Percentiles rank a stretch among this genome's conserved stretches.
These are phyloP conservation scores for Microdon myrmicae DNA, from an alignment of 2,888 invertebrate species.

Conservation along the genomic window DNA sequence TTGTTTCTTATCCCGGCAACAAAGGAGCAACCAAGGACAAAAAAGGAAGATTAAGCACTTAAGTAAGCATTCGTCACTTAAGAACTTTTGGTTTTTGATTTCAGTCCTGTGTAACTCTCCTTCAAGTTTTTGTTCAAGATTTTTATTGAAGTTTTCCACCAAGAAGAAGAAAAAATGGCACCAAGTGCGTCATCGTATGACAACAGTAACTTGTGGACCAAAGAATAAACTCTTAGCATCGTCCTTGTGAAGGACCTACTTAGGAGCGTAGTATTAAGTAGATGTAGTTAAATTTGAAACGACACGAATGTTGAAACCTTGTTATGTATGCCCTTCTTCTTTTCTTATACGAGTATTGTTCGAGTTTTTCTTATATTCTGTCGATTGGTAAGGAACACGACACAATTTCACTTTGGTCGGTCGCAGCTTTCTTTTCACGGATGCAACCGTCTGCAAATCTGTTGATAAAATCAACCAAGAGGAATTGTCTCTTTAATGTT, in stretches of 20 bases:
- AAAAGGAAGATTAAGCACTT: slow-evolving; percentile 50
- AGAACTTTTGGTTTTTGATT: slow-evolving; percentile 40
- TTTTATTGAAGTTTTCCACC: slow-evolving; percentile 13
- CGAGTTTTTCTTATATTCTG: neutral
- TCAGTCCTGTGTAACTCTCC: slow-evolving; percentile 20
- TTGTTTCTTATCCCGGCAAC: slow-evolving; percentile 16
- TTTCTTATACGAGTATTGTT: too few relatives aligned
- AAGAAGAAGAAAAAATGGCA: slow-evolving; percentile 2
- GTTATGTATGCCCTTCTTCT: neutral
- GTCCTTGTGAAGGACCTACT: slow-evolving; percentile 22
- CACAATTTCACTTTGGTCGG: slow-evolving; percentile 20
- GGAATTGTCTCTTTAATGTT: slow-evolving; percentile 24
- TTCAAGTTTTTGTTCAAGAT: slow-evolving; percentile 17
- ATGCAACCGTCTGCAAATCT: slow-evolving; percentile 32
- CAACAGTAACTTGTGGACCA: slow-evolving; percentile 2
- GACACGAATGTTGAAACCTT: neutral
- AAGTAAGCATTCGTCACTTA: slow-evolving; percentile 53
- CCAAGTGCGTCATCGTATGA: neutral
- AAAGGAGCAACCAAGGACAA: slow-evolving; percentile 13
- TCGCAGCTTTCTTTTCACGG: slow-evolving; percentile 34
- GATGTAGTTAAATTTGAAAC: slow-evolving; percentile 28
- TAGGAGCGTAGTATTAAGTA: slow-evolving; percentile 35
- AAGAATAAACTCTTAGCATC: slow-evolving; percentile 7
- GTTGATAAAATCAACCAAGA: slow-evolving; percentile 37
- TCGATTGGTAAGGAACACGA: slow-evolving; percentile 22